A percentile compares a stretch with the other conserved stretches of the same genome.
phyloP scores from a whole-genome alignment of 2,113 vertebrate genomes.

The Rattus rattus region DNA sequence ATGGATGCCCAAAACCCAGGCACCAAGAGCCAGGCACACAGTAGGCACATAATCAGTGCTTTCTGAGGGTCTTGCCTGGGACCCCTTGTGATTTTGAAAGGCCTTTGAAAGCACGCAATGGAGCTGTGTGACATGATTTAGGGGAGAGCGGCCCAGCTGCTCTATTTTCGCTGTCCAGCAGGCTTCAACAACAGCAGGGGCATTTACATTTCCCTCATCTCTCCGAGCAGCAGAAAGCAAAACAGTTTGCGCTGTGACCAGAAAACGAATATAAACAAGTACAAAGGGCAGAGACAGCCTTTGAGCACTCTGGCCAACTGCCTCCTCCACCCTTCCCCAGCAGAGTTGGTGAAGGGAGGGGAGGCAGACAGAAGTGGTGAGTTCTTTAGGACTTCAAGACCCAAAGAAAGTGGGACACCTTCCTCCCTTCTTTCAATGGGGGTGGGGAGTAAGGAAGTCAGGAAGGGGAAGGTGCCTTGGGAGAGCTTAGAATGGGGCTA shows the following conservation, averaged over 20 bases:
- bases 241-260: conserved; percentile 2
- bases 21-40: not conserved
- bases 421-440: not conserved
- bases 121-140: not conserved
- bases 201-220: conserved; percentile 39
- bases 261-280: conserved; percentile 70
- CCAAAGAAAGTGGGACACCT: not conserved
- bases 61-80: not conserved
- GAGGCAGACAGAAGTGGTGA: not conserved
- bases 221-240: conserved; percentile 54
- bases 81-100: not conserved
- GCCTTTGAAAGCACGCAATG: not conserved
- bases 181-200: conserved; percentile 31
- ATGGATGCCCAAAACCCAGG: too few species aligned
- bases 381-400: not conserved
- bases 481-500: not conserved
- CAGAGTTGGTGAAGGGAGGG: not conserved
- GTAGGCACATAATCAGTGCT: not conserved
- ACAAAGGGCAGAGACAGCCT: conserved; percentile 32
- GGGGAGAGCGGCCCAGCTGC: not conserved
- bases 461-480: not conserved
- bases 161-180: conserved; percentile 48
- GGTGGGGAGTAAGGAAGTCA: not conserved
- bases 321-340: not conserved
- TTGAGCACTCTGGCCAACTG: not conserved